phyloP scores from a whole-genome alignment of 2,797 vertebrate species.

The Danio choprae region DNA sequence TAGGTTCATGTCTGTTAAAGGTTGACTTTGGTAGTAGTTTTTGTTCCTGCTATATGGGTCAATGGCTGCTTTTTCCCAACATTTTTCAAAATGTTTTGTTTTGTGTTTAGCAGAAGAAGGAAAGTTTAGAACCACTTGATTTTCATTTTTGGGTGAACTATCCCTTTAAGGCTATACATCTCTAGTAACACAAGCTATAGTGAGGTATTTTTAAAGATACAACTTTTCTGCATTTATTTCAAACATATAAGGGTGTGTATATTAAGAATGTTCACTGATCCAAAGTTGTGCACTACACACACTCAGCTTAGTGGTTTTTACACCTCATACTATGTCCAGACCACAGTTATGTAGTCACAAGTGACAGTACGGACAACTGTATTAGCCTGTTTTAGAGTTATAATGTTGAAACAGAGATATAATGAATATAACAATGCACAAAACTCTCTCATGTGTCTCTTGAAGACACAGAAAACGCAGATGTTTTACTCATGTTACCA shows the following conservation, averaged over 20 bases:
- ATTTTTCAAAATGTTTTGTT: too few relatives aligned
- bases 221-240: too few relatives aligned
- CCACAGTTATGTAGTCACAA: neutral
- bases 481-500: neutral
- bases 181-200: too few relatives aligned
- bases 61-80: too few relatives aligned
- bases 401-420: neutral
- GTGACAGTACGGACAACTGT: neutral
- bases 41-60: too few relatives aligned
- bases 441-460: neutral
- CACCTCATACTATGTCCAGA: neutral
- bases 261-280: constrained; percentile 10
- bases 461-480: neutral
- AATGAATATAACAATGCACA: neutral
- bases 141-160: too few relatives aligned
- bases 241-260: neutral
- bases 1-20: neutral
- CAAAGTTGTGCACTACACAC: neutral
- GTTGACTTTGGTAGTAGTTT: too few relatives aligned
- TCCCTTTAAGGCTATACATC: too few relatives aligned
- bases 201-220: too few relatives aligned
- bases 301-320: neutral
- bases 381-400: constrained; percentile 4
- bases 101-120: too few relatives aligned
- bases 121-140: too few relatives aligned